These are phyloP conservation scores for Dryobotodes eremita DNA, from an alignment of 2,888 invertebrate species.

Conservation along the genomic window DNA sequence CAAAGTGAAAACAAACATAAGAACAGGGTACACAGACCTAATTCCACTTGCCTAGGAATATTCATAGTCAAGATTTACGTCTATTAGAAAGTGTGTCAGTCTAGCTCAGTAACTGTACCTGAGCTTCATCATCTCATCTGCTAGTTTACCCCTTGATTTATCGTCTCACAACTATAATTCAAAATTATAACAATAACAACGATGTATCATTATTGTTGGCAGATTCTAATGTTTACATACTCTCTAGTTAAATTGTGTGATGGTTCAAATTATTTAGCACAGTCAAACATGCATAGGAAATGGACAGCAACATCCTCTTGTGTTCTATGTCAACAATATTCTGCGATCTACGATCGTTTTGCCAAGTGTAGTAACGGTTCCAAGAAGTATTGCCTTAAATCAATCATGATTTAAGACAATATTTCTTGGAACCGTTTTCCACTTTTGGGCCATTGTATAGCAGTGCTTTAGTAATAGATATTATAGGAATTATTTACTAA, in stretches of 20 bases:
- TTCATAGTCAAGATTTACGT: slow-evolving; percentile 29
- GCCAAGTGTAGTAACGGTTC: not conserved
- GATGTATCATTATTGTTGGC: slow-evolving; percentile 18
- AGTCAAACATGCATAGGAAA: slow-evolving; percentile 18
- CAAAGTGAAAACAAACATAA: not conserved
- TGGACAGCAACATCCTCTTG: slow-evolving; percentile 27
- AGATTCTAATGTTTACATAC: slow-evolving; percentile 30
- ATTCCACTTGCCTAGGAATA: not conserved
- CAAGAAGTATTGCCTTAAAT: no score
- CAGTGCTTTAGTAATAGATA: not conserved
- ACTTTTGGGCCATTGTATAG: not conserved
- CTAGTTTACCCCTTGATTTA: slow-evolving; percentile 50
- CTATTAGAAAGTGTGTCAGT: slow-evolving; percentile 47
- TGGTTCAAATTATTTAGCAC: slow-evolving; percentile 25
- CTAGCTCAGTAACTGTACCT: slow-evolving; percentile 26
- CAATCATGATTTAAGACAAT: not conserved
- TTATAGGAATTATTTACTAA: no score
- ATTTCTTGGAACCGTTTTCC: not conserved
- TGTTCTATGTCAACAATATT: slow-evolving; percentile 24
- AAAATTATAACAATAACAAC: slow-evolving; percentile 54
- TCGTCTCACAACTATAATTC: slow-evolving; percentile 45
- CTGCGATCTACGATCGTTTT: not conserved
- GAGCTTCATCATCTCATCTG: slow-evolving; percentile 24
- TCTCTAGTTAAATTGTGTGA: slow-evolving; percentile 24
- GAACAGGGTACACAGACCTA: not conserved